A percentile compares a stretch with the other conserved stretches of the same genome.
Evolutionary conservation across 53 echinoderm and acorn worm species (phyloP).

Genomic region (Holothuria leucospilota): DNA sequence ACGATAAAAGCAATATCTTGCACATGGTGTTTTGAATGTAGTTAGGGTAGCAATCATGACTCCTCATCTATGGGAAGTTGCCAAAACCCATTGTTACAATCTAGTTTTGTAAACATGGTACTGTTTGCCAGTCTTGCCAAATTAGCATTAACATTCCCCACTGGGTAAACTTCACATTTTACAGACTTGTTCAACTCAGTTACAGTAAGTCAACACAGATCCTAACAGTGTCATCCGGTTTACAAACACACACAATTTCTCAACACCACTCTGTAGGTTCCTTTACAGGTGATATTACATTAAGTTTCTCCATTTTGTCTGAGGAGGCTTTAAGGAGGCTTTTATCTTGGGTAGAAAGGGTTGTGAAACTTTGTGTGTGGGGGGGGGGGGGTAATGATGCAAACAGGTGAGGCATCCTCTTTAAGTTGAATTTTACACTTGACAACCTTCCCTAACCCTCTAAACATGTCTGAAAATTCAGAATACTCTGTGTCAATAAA

Average conservation of each 20-base stretch:
- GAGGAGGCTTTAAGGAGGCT: constrained; percentile 39
- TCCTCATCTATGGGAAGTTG: constrained; percentile 57
- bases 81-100: constrained; percentile 70
- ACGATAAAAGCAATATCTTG: constrained; percentile 61
- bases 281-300: constrained; percentile 58
- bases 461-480: constrained; percentile 1
- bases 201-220: constrained; percentile 71
- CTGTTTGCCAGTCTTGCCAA: constrained; percentile 23
- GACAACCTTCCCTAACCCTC: not conserved
- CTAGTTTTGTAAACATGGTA: constrained; percentile 50
- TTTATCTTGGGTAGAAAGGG: constrained; percentile 63
- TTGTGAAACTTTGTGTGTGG: too few species aligned
- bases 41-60: constrained; percentile 42
- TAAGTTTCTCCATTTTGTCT: constrained; percentile 54
- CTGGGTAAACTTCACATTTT: constrained; percentile 37
- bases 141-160: too few species aligned
- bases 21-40: constrained; percentile 45
- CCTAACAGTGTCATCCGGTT: constrained; percentile 39
- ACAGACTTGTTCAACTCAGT: constrained; percentile 49
- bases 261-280: constrained; percentile 54
- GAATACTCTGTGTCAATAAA: constrained; percentile 50
- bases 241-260: constrained; percentile 41
- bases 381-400: constrained; percentile 49
- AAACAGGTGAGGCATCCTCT: constrained; percentile 17
- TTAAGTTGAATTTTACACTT: constrained; percentile 49